Evolutionary conservation across 1,140 invertebrate species (phyloP).

Genomic region (Drosophila sulfurigaster): DNA sequence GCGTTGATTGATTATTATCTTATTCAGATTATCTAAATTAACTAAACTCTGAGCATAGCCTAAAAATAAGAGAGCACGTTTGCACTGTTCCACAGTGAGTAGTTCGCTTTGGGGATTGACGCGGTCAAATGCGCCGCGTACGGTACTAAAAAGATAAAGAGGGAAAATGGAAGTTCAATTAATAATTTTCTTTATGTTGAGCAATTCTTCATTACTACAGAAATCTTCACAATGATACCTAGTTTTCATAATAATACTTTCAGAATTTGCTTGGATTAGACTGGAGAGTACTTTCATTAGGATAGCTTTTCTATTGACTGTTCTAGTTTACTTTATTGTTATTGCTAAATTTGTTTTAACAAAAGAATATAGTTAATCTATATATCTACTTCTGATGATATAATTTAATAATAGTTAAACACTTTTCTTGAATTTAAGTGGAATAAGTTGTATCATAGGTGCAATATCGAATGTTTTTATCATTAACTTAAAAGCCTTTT

Average conservation of each 20-base stretch:
- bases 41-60: conserved; percentile 84
- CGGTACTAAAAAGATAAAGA: conserved; percentile 59
- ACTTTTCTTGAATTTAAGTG: too few relatives aligned
- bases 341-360: too few relatives aligned
- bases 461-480: too few relatives aligned
- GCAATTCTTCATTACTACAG: background rate
- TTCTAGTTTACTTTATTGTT: too few relatives aligned
- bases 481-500: too few relatives aligned
- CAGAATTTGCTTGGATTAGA: too few relatives aligned
- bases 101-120: conserved; percentile 77
- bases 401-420: too few relatives aligned
- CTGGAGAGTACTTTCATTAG: too few relatives aligned
- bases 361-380: too few relatives aligned
- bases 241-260: background rate
- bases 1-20: conserved; percentile 81
- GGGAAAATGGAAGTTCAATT: background rate
- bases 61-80: conserved; percentile 84
- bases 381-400: too few relatives aligned
- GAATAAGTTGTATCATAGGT: too few relatives aligned
- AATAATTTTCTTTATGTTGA: background rate
- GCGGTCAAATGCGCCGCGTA: conserved; percentile 84
- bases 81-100: conserved; percentile 83
- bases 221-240: background rate
- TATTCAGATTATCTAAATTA: conserved; percentile 83
- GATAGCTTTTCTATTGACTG: too few relatives aligned